Conservation (phyloP, 2,113 vertebrate genomes). For the Formicarius rufipectus region DNA sequence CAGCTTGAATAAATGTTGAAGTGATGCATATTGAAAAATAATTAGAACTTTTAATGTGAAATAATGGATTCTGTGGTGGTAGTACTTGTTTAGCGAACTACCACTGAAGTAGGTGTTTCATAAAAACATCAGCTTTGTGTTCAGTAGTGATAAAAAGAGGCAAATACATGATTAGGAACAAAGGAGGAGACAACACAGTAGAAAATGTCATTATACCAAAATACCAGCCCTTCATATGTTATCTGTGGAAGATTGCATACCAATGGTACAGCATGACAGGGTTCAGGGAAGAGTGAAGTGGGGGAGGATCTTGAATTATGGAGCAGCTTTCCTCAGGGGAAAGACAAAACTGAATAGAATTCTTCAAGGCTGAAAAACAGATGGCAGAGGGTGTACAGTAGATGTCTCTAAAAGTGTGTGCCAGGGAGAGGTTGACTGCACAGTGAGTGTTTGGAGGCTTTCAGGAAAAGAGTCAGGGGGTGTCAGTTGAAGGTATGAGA, state of each 20-base stretch:
- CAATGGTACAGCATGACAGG: background rate
- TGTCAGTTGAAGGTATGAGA: background rate
- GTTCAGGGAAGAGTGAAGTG: background rate
- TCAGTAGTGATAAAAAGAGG: background rate
- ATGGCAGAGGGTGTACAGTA: background rate
- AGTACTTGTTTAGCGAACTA: background rate
- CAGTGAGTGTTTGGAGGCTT: background rate
- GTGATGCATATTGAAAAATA: background rate
- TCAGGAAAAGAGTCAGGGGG: background rate
- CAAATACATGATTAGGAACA: background rate
- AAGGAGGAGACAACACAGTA: background rate
- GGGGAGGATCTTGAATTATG: background rate
- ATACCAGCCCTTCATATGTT: fast-evolving
- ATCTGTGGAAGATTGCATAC: background rate
- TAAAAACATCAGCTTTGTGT: background rate
- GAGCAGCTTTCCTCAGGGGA: background rate
- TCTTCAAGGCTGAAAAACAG: background rate
- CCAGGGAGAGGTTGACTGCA: background rate
- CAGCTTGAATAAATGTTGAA: background rate
- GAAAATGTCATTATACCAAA: background rate
- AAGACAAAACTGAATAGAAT: slow-evolving; percentile 5
- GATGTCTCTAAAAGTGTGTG: background rate
- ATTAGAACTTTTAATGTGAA: background rate
- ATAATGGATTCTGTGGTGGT: background rate
- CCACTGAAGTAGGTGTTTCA: background rate